phyloP scores from a whole-genome alignment of 2,113 vertebrate species.

The Sylvia atricapilla region DNA sequence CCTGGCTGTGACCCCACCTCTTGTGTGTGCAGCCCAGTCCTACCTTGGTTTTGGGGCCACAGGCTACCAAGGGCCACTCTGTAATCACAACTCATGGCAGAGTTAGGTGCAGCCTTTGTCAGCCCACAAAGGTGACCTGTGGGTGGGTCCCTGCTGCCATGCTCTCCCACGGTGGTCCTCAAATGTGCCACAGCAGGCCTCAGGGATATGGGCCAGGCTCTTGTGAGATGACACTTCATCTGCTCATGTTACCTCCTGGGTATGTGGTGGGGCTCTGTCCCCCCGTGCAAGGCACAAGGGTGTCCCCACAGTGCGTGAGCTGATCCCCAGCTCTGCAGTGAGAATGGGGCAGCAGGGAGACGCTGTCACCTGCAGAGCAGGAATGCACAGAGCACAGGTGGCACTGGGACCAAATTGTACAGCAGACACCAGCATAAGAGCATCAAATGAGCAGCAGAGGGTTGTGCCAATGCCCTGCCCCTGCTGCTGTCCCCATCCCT shows the following conservation, averaged over 20 bases:
- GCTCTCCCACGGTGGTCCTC: not conserved
- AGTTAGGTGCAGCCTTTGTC: not conserved
- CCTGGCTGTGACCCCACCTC: not conserved
- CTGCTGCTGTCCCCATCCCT: fast-evolving
- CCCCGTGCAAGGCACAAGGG: not conserved
- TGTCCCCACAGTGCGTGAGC: not conserved
- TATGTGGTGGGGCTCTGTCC: not conserved
- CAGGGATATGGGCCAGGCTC: fast-evolving
- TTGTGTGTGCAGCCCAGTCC: not conserved
- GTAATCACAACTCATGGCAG: not conserved
- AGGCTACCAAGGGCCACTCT: not conserved
- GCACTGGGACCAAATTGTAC: fast-evolving
- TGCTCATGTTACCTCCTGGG: not conserved
- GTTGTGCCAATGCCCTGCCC: not conserved
- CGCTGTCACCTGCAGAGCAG: not conserved
- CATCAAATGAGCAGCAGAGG: not conserved
- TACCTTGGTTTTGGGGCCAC: not conserved
- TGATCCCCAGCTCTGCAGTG: fast-evolving
- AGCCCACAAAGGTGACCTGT: not conserved
- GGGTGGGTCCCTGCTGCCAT: no score
- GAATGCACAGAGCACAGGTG: not conserved
- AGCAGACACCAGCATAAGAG: fast-evolving
- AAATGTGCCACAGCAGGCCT: fast-evolving
- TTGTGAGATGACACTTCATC: not conserved
- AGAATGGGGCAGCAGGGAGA: not conserved